A percentile compares a stretch with the other conserved stretches of the same genome.
phyloP scores from a whole-genome alignment of 2,113 vertebrate genomes.

The Dicentrarchus labrax region DNA sequence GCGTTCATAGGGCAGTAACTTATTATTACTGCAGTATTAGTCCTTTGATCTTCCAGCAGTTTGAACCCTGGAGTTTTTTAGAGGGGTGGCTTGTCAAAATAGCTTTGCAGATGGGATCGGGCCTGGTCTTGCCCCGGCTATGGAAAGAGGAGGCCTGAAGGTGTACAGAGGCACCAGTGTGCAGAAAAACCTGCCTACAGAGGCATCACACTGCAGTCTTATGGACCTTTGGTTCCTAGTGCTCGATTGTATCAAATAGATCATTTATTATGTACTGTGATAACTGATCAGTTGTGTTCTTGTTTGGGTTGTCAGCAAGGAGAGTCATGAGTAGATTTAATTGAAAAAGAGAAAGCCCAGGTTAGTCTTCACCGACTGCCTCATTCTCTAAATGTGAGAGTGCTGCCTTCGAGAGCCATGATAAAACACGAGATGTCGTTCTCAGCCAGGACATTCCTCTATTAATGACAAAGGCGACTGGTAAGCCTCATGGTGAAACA shows the following conservation, averaged over 20 bases:
- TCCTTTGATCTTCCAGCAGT: slow-evolving; percentile 79
- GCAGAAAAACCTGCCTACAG: slow-evolving; percentile 54
- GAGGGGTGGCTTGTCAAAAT: slow-evolving; percentile 77
- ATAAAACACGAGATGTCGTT: slow-evolving; percentile 53
- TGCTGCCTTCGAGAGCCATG: slow-evolving; percentile 50
- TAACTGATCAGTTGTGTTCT: not conserved
- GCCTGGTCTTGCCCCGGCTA: slow-evolving; percentile 81
- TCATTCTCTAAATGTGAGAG: slow-evolving; percentile 29
- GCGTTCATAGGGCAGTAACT: slow-evolving; percentile 69
- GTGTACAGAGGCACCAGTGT: slow-evolving; percentile 56
- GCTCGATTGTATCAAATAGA: slow-evolving; percentile 36
- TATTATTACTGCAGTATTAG: slow-evolving; percentile 79
- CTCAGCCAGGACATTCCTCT: slow-evolving; percentile 72
- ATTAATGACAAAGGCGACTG: slow-evolving; percentile 76
- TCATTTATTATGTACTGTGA: not conserved
- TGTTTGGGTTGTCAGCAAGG: not conserved
- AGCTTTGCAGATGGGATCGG: slow-evolving; percentile 76
- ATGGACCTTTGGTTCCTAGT: slow-evolving; percentile 22
- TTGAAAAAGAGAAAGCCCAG: slow-evolving; percentile 23
- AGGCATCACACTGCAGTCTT: slow-evolving; percentile 17
- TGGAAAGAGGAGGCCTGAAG: slow-evolving; percentile 62
- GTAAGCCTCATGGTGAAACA: slow-evolving; percentile 64
- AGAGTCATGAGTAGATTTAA: slow-evolving; percentile 11
- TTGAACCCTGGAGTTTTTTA: slow-evolving; percentile 77
- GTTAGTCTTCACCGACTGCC: slow-evolving; percentile 38